Percentiles rank a stretch among this genome's conserved stretches.
Conservation (phyloP, 2,797 vertebrate species). For the Karalla daura region DNA sequence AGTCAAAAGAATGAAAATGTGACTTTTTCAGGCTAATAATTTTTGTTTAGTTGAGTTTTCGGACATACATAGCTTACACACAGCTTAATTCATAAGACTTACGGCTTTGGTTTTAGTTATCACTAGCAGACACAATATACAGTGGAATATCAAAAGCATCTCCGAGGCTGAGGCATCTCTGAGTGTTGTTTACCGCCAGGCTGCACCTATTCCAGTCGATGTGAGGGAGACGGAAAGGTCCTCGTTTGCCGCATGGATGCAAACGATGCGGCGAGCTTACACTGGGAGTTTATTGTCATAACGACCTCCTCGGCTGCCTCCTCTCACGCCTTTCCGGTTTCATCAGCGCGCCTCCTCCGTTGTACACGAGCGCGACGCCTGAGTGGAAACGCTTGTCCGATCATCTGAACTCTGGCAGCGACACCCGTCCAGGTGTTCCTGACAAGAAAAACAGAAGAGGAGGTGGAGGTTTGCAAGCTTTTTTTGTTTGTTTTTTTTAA, state of each 20-base stretch:
- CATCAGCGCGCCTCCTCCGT: background rate
- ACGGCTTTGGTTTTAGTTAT: no score
- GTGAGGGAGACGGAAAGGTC: background rate
- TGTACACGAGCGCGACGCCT: background rate
- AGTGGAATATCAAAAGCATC: no score
- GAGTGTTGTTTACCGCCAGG: background rate
- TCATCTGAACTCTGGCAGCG: background rate
- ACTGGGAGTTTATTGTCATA: constrained; percentile 7
- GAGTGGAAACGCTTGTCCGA: background rate
- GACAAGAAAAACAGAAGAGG: no score
- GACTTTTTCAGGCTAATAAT: no score
- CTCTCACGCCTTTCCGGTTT: background rate
- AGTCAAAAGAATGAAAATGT: no score
- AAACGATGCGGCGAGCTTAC: constrained; percentile 10
- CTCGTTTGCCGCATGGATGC: constrained; percentile 5
- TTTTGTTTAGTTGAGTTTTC: no score
- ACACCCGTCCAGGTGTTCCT: no score
- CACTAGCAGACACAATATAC: no score
- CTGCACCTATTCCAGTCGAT: background rate
- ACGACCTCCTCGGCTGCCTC: background rate
- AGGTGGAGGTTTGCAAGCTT: background rate
- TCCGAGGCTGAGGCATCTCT: no score
- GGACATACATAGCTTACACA: no score
- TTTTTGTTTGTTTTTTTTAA: no score
- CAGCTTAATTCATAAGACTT: no score